Evolutionary conservation across 2,797 vertebrate genomes (phyloP).

Genomic region (Fistularia commersonii): DNA sequence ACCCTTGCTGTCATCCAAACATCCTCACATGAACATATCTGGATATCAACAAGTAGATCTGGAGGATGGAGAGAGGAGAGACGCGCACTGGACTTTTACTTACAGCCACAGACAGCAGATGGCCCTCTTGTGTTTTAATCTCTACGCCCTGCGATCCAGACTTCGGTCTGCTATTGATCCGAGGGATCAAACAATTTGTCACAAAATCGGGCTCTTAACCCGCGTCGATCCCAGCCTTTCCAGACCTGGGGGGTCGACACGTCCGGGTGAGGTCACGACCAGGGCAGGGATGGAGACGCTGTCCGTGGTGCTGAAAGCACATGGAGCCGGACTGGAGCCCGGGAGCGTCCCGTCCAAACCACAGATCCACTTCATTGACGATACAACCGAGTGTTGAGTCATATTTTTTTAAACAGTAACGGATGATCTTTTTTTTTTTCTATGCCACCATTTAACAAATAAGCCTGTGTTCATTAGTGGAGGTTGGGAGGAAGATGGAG

Average conservation of each 20-base stretch:
- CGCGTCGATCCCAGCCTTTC: background rate
- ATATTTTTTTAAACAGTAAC: background rate
- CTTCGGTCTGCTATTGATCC: conserved; percentile 9
- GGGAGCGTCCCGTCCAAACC: background rate
- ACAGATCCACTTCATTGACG: background rate
- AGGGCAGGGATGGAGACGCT: conserved; percentile 25
- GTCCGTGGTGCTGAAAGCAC: conserved; percentile 56
- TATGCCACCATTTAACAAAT: background rate
- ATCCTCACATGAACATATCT: conserved; percentile 1
- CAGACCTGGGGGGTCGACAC: no score
- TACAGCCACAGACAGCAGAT: conserved; percentile 92
- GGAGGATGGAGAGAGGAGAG: no score
- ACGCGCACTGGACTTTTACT: conserved; percentile 70
- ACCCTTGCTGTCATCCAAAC: background rate
- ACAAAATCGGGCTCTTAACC: background rate
- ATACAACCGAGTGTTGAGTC: background rate
- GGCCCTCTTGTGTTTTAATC: conserved; percentile 96
- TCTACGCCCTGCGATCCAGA: conserved; percentile 27
- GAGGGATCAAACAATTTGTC: background rate
- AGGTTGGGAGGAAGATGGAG: background rate
- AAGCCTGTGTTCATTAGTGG: no score
- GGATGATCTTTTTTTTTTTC: background rate
- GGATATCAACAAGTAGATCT: conserved; percentile 49
- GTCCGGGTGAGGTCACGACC: no score
- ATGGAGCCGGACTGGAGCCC: background rate